Conservation (phyloP, 2,797 vertebrate species). For the Heliangelus exortis region DNA sequence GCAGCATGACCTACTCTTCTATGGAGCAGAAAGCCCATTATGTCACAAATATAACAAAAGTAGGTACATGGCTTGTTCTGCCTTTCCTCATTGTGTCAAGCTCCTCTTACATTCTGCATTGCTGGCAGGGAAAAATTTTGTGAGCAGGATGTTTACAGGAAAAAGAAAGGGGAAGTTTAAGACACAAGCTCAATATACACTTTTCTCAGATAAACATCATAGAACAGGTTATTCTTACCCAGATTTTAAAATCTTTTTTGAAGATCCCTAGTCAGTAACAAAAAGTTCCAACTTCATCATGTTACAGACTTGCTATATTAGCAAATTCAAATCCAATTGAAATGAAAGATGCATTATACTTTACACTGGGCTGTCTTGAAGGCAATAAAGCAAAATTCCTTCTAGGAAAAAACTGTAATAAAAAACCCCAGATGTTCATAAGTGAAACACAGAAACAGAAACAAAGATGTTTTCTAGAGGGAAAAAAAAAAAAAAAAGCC, state of each 20-base stretch:
- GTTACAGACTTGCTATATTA: not conserved
- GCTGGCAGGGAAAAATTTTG: not conserved
- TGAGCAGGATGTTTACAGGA: not conserved
- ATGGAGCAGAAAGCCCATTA: not conserved
- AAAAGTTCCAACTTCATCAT: not conserved
- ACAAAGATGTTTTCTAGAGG: not conserved
- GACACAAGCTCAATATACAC: not conserved
- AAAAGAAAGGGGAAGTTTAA: not conserved
- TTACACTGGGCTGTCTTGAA: not conserved
- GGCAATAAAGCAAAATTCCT: not conserved
- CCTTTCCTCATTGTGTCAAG: not conserved
- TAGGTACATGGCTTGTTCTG: not conserved
- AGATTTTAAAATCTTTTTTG: not conserved
- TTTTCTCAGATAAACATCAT: not conserved
- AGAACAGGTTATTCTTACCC: not conserved
- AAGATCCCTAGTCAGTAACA: not conserved
- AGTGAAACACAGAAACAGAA: not conserved
- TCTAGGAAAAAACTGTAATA: not conserved
- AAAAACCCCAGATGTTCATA: not conserved
- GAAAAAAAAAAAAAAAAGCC: too few species aligned
- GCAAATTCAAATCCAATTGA: not conserved
- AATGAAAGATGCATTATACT: not conserved
- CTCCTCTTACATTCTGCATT: not conserved
- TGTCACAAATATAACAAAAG: not conserved
- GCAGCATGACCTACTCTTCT: rapidly evolving